These are phyloP conservation scores for Nesidiocoris tenuis DNA, from an alignment of 2,888 invertebrate genomes.

Conservation along the genomic window DNA sequence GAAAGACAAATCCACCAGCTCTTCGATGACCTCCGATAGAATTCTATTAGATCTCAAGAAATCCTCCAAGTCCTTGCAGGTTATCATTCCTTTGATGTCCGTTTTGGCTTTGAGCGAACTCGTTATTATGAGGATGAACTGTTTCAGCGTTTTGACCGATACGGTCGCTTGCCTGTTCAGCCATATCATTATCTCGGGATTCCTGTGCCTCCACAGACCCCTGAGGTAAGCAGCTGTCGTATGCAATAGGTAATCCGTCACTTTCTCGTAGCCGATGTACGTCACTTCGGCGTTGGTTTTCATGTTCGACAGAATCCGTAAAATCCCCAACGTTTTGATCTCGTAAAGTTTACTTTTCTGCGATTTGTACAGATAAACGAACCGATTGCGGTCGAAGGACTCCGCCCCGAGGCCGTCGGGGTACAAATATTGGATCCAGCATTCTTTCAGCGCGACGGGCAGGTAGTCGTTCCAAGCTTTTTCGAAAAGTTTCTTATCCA, in stretches of 20 bases:
- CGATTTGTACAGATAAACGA: slow-evolving; percentile 21
- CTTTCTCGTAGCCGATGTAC: neutral
- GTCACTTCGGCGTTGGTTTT: slow-evolving; percentile 1
- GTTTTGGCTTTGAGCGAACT: slow-evolving; percentile 3
- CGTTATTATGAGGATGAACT: neutral
- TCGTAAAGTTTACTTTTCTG: slow-evolving; percentile 7
- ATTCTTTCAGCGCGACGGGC: neutral
- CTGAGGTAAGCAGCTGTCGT: slow-evolving; percentile 23
- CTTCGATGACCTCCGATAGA: slow-evolving; percentile 14
- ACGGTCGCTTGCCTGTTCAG: slow-evolving; percentile 13
- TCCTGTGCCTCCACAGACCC: slow-evolving; percentile 9
- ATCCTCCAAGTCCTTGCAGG: slow-evolving; percentile 5
- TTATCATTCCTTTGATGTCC: slow-evolving; percentile 6
- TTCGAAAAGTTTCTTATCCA: neutral
- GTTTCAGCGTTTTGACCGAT: slow-evolving; percentile 6
- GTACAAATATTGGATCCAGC: slow-evolving; percentile 23
- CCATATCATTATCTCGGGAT: slow-evolving; percentile 28
- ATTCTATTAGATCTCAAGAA: slow-evolving; percentile 6
- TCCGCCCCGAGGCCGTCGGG: slow-evolving; percentile 12
- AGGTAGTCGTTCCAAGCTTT: slow-evolving; percentile 1
- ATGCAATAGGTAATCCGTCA: slow-evolving; percentile 11
- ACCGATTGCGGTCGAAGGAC: slow-evolving; percentile 1
- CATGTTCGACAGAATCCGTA: slow-evolving; percentile 2
- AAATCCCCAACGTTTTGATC: slow-evolving; percentile 8
- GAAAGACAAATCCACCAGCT: slow-evolving; percentile 1